phyloP scores from a whole-genome alignment of 1,140 invertebrate genomes.

The Trinorchestia longiramus region DNA sequence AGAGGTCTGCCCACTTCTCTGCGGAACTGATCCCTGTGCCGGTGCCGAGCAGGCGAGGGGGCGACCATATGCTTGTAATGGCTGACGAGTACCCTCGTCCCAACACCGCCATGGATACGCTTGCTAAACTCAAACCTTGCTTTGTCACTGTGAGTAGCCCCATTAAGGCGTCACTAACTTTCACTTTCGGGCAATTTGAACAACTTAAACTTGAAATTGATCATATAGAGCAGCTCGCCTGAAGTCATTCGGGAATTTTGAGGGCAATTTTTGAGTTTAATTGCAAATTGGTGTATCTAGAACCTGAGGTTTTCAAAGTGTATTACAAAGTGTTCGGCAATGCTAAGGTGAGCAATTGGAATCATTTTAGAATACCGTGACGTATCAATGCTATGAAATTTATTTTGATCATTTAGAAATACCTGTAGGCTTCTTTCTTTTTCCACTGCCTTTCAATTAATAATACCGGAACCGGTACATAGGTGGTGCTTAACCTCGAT shows the following conservation, averaged over 20 bases:
- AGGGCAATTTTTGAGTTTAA: background rate
- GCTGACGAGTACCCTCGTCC: constrained; percentile 80
- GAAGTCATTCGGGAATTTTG: background rate
- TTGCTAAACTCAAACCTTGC: constrained; percentile 76
- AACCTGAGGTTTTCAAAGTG: background rate
- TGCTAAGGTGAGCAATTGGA: no score
- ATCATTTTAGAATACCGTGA: no score
- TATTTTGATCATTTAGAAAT: no score
- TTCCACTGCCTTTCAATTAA: no score
- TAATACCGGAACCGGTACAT: no score
- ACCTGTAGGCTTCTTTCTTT: no score
- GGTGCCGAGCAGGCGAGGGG: constrained; percentile 68
- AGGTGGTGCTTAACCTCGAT: no score
- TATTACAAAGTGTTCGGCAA: no score
- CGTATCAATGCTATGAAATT: no score
- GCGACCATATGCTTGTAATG: constrained; percentile 20
- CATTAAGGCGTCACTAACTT: background rate
- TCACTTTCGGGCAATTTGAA: background rate
- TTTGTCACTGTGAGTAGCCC: constrained; percentile 75
- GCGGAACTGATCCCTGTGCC: constrained; percentile 80
- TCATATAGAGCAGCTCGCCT: background rate
- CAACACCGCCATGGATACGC: constrained; percentile 74
- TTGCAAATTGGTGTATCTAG: background rate
- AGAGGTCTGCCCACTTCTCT: constrained; percentile 77
- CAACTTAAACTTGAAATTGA: background rate